phyloP scores from a whole-genome alignment of 1,140 invertebrate species.

The Euwallacea similis region DNA sequence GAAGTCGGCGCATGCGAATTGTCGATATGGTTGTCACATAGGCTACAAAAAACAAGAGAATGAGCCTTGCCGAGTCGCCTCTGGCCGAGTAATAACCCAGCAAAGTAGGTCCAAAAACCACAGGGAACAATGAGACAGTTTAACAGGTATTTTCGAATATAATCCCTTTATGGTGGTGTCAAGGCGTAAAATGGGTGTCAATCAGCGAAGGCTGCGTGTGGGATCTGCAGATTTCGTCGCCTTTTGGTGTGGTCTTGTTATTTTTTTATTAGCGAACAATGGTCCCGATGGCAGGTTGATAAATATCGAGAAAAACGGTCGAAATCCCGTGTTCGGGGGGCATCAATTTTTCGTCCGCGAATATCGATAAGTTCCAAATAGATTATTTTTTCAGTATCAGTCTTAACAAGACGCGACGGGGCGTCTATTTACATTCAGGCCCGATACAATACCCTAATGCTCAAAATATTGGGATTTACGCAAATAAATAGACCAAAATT shows the following conservation, averaged over 20 bases:
- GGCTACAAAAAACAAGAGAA: too few species aligned
- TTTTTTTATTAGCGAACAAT: conserved; percentile 30
- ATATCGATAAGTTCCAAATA: conserved; percentile 15
- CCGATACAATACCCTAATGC: conserved; percentile 46
- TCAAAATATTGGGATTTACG: conserved; percentile 48
- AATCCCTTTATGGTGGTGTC: conserved; percentile 21
- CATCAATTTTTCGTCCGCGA: conserved; percentile 18
- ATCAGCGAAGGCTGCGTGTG: conserved; percentile 19
- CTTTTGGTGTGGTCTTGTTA: conserved; percentile 21
- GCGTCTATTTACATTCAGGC: conserved; percentile 40
- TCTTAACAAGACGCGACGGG: conserved; percentile 42
- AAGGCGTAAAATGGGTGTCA: conserved; percentile 15
- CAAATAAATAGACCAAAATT: conserved; percentile 44
- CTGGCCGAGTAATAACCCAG: neutral
- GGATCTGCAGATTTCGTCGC: conserved; percentile 11
- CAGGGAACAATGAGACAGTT: conserved; percentile 19
- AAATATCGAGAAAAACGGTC: conserved; percentile 14
- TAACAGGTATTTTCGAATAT: conserved; percentile 27
- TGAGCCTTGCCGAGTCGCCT: too few species aligned
- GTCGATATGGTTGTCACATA: too few species aligned
- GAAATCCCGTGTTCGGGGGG: neutral
- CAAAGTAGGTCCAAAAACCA: too few species aligned
- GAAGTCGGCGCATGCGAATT: too few species aligned
- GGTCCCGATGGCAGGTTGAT: conserved; percentile 22
- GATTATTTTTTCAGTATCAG: conserved; percentile 45